Evolutionary conservation across 2,888 invertebrate genomes (phyloP).

Genomic region (Apantesis nais): DNA sequence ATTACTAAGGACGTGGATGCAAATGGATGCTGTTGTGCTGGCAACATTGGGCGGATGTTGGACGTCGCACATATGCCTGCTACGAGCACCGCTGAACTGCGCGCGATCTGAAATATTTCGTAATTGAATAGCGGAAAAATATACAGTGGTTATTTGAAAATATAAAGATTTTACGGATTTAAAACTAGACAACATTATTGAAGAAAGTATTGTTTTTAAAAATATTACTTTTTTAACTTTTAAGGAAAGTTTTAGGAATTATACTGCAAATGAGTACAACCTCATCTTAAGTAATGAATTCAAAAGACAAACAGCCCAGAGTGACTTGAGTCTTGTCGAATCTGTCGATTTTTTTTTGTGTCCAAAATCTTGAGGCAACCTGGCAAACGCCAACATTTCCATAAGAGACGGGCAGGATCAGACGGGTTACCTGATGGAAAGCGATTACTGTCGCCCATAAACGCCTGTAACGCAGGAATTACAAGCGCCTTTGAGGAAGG

Average conservation of each 20-base stretch:
- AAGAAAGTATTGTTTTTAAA: not conserved
- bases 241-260: too few species aligned
- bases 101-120: constrained; percentile 67
- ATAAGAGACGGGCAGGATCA: too few species aligned
- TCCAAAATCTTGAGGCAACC: not conserved
- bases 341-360: not conserved
- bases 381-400: too few species aligned
- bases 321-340: not conserved
- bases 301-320: not conserved
- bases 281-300: not conserved
- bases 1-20: constrained; percentile 45
- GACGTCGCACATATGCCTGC: constrained; percentile 61
- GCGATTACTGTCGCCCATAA: too few species aligned
- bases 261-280: not conserved
- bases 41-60: constrained; percentile 63
- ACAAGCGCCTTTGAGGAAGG: too few species aligned
- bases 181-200: not conserved
- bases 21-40: constrained; percentile 49
- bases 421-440: too few species aligned
- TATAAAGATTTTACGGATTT: not conserved
- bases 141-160: not conserved
- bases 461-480: too few species aligned
- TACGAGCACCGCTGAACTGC: constrained; percentile 78
- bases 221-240: too few species aligned
- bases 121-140: not conserved